Conservation (phyloP, 2,888 invertebrate species). For the Drosophila nr. perissopoda region DNA sequence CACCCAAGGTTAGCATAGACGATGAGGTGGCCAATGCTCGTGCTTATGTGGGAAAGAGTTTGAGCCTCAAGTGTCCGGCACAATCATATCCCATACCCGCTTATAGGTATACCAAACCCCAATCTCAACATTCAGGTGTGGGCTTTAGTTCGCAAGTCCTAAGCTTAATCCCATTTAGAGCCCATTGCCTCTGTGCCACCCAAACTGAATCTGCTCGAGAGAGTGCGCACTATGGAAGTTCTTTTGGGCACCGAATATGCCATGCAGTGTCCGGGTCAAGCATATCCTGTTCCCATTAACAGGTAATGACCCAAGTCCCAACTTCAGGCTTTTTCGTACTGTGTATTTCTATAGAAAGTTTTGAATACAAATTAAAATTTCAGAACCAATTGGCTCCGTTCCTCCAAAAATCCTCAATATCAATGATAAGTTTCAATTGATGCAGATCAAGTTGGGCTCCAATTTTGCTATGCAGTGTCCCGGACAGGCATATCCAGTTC, state of each 20-base stretch:
- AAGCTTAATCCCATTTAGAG: slow-evolving; percentile 75
- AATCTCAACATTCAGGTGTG: slow-evolving; percentile 69
- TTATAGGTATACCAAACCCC: slow-evolving; percentile 87
- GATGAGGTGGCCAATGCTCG: slow-evolving; percentile 81
- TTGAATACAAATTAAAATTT: slow-evolving; percentile 5
- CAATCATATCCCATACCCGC: slow-evolving; percentile 91
- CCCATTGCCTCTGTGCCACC: slow-evolving; percentile 86
- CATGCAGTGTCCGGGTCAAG: slow-evolving; percentile 91
- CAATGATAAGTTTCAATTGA: slow-evolving; percentile 83
- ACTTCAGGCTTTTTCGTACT: slow-evolving; percentile 91
- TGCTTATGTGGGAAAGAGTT: slow-evolving; percentile 81
- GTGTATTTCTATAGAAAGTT: not conserved
- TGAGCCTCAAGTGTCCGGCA: slow-evolving; percentile 90
- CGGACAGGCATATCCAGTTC: slow-evolving; percentile 91
- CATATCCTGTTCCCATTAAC: slow-evolving; percentile 88
- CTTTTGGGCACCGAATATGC: slow-evolving; percentile 86
- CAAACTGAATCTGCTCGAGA: slow-evolving; percentile 90
- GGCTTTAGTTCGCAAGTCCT: slow-evolving; percentile 3
- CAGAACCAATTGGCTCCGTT: slow-evolving; percentile 86
- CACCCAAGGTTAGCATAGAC: slow-evolving; percentile 88
- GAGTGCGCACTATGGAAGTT: slow-evolving; percentile 86
- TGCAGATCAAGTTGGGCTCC: slow-evolving; percentile 62
- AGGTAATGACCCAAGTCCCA: slow-evolving; percentile 82
- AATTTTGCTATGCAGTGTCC: slow-evolving; percentile 90
- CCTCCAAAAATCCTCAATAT: slow-evolving; percentile 88